Evolutionary conservation across 2,888 invertebrate genomes (phyloP), one percentile per base, ranked within the genome.

Genomic region (Caenorhabditis sp.): DNA sequence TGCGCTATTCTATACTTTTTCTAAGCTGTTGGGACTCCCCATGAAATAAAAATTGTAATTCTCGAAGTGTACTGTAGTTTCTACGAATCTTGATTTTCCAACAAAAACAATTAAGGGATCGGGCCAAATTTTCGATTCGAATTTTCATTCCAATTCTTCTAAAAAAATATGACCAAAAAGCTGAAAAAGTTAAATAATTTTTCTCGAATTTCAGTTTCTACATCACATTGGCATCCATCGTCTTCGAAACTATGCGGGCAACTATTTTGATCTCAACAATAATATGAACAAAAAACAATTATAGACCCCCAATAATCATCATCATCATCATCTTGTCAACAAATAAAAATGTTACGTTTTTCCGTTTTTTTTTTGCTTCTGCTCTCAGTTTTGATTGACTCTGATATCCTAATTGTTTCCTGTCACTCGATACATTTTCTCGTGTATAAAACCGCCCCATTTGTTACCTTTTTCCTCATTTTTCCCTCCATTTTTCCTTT

Each of bases 121-220:
- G n/a, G n/a, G n/a, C n/a, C n/a, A n/a, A n/a, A n/a, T n/a, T n/a
- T n/a, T n/a, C n/a, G n/a, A n/a, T n/a, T n/a, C n/a, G n/a, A n/a
- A n/a, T n/a, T n/a, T n/a, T n/a, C n/a, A n/a, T n/a, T n/a, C n/a
- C n/a, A n/a, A n/a, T n/a, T n/a, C n/a, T n/a, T n/a, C n/a, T n/a
- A n/a, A n/a, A n/a, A n/a, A n/a, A n/a, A n/a, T n/a, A n/a, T n/a
- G n/a, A n/a, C n/a, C n/a, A n/a, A n/a, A n/a, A n/a, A n/a, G n/a
- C n/a, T n/a, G n/a, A n/a, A n/a, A n/a, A n/a, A n/a, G n/a, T n/a
- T n/a, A n/a, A n/a, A n/a, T n/a, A n/a, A n/a, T n/a, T n/a, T n/a
- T n/a, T n/a, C n/a, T n/a, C n/a, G n/a, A n/a, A n/a, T 75, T 79
- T 57, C 73, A 78, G 81, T 76, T 81, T 49, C 60, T 81, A 14